Conservation (phyloP, 2,888 invertebrate genomes). For the Bombyx huttoni region DNA sequence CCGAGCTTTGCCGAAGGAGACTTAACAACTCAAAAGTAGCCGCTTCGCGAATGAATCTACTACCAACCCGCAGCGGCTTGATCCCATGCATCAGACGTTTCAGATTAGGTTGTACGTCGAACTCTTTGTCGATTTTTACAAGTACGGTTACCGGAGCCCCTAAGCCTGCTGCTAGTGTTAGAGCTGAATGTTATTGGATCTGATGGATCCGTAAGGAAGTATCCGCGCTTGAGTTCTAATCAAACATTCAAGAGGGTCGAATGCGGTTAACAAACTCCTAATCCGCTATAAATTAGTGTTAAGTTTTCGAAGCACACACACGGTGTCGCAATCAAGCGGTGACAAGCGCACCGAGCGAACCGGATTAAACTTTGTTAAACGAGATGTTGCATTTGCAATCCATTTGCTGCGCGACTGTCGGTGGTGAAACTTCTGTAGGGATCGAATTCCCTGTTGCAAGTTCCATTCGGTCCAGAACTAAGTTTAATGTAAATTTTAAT, state of each 20-base stretch:
- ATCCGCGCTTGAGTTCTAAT: too few relatives aligned
- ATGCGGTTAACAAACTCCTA: background rate
- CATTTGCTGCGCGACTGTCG: constrained; percentile 47
- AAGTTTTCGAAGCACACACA: constrained; percentile 41
- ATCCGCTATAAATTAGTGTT: constrained; percentile 38
- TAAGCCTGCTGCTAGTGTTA: too few relatives aligned
- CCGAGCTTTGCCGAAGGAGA: too few relatives aligned
- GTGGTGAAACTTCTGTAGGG: constrained; percentile 39
- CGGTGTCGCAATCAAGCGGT: constrained; percentile 42
- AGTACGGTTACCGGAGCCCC: too few relatives aligned
- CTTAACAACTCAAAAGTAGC: too few relatives aligned
- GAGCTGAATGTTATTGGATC: too few relatives aligned
- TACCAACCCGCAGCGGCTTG: too few relatives aligned
- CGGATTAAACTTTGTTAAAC: constrained; percentile 67
- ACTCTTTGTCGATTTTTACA: too few relatives aligned
- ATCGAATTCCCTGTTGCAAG: constrained; percentile 10
- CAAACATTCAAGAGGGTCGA: background rate
- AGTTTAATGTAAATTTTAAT: constrained; percentile 33
- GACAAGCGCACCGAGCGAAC: constrained; percentile 48
- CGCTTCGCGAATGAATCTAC: too few relatives aligned
- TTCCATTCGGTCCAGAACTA: constrained; percentile 20
- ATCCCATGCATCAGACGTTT: too few relatives aligned
- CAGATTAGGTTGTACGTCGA: too few relatives aligned
- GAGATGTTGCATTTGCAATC: constrained; percentile 53
- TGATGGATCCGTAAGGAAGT: too few relatives aligned